Base-by-base conservation (phyloP, 1,140 invertebrate species). In the Bilobella aurantiaca region DNA sequence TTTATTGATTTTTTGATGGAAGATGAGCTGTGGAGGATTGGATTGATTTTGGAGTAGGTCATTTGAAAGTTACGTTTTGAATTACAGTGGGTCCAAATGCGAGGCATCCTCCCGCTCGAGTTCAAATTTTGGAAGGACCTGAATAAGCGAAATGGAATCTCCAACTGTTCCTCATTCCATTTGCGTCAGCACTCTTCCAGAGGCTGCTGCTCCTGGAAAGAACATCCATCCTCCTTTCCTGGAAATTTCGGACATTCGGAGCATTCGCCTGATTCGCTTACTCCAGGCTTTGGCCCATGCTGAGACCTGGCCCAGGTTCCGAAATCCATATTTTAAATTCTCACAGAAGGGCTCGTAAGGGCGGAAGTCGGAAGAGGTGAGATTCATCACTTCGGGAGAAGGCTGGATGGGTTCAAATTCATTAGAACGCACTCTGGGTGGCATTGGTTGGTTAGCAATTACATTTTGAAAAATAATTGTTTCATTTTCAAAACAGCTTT, bases 281-380 rank as follows among this genome's bases (percentile, higher is more conserved):
- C 49, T 53, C 49, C 23, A 23, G 37, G 37, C 37, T 42, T 42
- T n/a, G 8, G 8, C n/a, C 49, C 49, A 53, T 53, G 49, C 49
- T 53, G 49, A 23, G 49, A 42, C 21, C 25, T 53, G 49, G 49
- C 23, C 49, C 23, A 53, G 49, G 49, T 16, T 53, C 49, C 49
- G 49, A 53, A 53, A 16, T 53, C 23, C 49, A 53, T 53, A 53
- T 53, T 53, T 53, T 53, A 53, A 53, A 18, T 53, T 53, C 8
- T 16, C 12, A 53, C n/a, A 53, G 5, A 12, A 5, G 25, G 8
- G 21, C 23, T 23, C 49, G 5, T 23, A 23, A 23, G 8, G 34
- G 34, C 34, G 34, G 34, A 42, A 42, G 34, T 42, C 34, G 18
- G 34, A 42, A n/a, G 34, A 42, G 34, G 34, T 42, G 34, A 42